Conservation (phyloP, 2,797 vertebrate species). For the Nyctibius grandis region DNA sequence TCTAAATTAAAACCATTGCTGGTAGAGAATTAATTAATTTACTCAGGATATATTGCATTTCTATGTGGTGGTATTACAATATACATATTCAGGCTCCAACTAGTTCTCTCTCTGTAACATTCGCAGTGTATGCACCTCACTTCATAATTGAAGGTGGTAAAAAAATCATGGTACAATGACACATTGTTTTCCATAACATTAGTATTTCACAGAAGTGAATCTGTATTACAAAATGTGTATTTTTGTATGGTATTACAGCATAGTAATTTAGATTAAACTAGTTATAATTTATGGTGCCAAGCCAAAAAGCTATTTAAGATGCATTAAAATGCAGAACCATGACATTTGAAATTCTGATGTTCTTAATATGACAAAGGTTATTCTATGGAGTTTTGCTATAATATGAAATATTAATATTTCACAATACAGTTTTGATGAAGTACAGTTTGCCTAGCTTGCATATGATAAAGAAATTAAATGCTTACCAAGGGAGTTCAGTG, state of each 20-base stretch:
- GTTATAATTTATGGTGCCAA: slow-evolving; percentile 66
- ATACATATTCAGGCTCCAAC: slow-evolving; percentile 1
- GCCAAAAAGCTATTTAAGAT: slow-evolving; percentile 70
- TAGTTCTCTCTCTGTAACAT: slow-evolving; percentile 15
- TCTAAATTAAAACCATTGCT: slow-evolving; percentile 8
- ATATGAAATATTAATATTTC: slow-evolving; percentile 83
- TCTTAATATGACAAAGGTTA: slow-evolving; percentile 78
- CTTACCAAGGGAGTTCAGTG: slow-evolving; percentile 78
- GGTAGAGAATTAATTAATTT: slow-evolving; percentile 25
- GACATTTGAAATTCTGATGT: slow-evolving; percentile 78
- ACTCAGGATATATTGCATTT: neutral
- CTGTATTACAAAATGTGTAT: slow-evolving; percentile 41
- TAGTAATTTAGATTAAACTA: slow-evolving; percentile 62
- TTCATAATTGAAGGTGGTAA: slow-evolving; percentile 37
- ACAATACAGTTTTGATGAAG: slow-evolving; percentile 81
- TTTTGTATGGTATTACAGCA: slow-evolving; percentile 46
- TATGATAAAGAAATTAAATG: slow-evolving; percentile 84
- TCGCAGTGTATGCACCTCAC: neutral
- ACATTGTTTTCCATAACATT: slow-evolving; percentile 36
- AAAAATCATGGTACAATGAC: neutral
- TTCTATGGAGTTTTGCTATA: slow-evolving; percentile 78
- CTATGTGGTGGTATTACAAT: neutral
- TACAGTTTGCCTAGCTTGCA: slow-evolving; percentile 78
- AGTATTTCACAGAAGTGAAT: slow-evolving; percentile 51
- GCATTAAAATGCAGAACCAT: slow-evolving; percentile 76